Evolutionary conservation across 2,888 invertebrate species (phyloP), one percentile per base, ranked within the genome.

Genomic region (Caenorhabditis sp.): DNA sequence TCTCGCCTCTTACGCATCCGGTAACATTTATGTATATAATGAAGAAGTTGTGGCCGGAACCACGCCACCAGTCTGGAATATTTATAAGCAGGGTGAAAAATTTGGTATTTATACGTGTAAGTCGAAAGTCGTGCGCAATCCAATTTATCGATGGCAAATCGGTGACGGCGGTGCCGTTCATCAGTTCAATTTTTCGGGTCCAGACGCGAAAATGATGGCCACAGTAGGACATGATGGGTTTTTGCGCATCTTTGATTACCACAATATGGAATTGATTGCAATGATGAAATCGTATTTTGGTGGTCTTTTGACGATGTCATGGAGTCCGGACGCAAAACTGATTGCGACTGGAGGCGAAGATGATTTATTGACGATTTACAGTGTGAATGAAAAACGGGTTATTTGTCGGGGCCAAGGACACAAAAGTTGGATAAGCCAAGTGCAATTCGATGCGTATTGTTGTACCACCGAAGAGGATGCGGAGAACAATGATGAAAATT

Each of bases 391-490:
- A 88, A 77, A 81, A 52, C 63, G 85, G 61, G 85, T 86, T 10
- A 93, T 99, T 8, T 97, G 97, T n/a, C 91, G 99, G 53, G 97
- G 97, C 0, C 95, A 96, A 88, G 99, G 97, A 0, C 97, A 97
- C 89, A 92, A 94, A 82, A 96, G 96, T 66, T 99, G 99, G 99
- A 95, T 99, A 21, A 94, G 95, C 62, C 94, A 95, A 23, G 97
- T 86, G n/a, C 77, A 85, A 38, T 87, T 86, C 70, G 85, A 87
- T 70, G 78, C 86, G 67, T 94, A 92, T 88, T 93, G 93, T 0
- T 93, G 93, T 12, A 92, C 92, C 64, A 92, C 93, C 83, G 91
- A 92, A 72, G 73, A 71, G 0, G 78, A 76, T 27, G 1, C 26
- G 5, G 77, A 74, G 14, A 43, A 7, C 12, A 73, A 59, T 23